Evolutionary conservation across 2,797 vertebrate species (phyloP), one percentile per base, ranked within the genome.

Genomic region (Philypnodon macrostomus): DNA sequence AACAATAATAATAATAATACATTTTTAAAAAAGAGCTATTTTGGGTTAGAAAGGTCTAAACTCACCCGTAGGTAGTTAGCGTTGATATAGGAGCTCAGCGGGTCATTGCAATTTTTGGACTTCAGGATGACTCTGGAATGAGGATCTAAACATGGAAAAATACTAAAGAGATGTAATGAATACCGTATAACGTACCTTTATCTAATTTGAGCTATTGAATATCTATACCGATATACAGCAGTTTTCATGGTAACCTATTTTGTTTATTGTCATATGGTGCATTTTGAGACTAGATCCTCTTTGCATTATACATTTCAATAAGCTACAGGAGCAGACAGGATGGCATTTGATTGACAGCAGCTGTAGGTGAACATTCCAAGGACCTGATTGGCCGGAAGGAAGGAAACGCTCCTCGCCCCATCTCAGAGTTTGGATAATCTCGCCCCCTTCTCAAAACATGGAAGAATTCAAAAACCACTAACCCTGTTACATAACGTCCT

Each of bases 21-120:
- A n/a, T n/a, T n/a, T n/a, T n/a, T n/a, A n/a, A n/a, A n/a, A n/a
- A n/a, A n/a, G n/a, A n/a, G n/a, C n/a, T n/a, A n/a, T n/a, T n/a
- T n/a, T n/a, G n/a, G n/a, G n/a, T n/a, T n/a, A n/a, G n/a, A n/a
- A n/a, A n/a, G n/a, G n/a, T 11, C 8, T 8, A 2, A 7, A 90
- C 93, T 89, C 83, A 98, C 96, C 85, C 92, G 88, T 60, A 98
- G 90, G 81, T 93, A 98, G 88, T 98, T 98, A 52, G 95, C 96
- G 59, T 98, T 98, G 75, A 98, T 96, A 83, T 97, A 98, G 78
- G 92, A 94, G 79, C 92, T 91, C 76, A 97, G 84, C 26, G 82
- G 85, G 82, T 97, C 93, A 15, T 88, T 90, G 73, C 85, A 81
- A 70, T 83, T 93, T 88, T 91, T 95, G 57, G 87, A 87, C 88